Conservation (phyloP, 2,113 vertebrate species). For the Boleophthalmus pectinirostris region DNA sequence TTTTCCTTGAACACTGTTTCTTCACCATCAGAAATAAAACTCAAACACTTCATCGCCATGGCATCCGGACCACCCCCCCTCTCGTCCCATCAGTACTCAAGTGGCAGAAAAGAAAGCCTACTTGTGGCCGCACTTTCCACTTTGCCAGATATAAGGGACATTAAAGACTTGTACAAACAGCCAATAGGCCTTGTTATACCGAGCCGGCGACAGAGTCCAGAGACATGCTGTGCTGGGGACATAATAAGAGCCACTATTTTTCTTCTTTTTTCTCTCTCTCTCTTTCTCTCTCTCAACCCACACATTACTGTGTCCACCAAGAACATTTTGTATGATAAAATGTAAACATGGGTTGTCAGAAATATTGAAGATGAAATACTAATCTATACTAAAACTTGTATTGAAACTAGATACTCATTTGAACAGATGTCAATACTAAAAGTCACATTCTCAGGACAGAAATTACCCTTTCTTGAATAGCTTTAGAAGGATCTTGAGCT, state of each 20-base stretch:
- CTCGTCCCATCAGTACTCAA: slow-evolving; percentile 21
- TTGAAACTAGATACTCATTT: too few relatives aligned
- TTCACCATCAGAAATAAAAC: slow-evolving; percentile 17
- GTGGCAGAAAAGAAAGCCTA: slow-evolving; percentile 19
- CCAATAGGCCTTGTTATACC: slow-evolving; percentile 48
- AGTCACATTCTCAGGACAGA: too few relatives aligned
- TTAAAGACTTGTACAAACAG: slow-evolving; percentile 49
- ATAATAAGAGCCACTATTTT: slow-evolving; percentile 50
- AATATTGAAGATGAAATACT: too few relatives aligned
- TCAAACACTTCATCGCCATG: slow-evolving; percentile 21
- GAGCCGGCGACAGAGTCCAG: slow-evolving; percentile 33
- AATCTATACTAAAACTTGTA: too few relatives aligned
- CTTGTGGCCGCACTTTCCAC: slow-evolving; percentile 28
- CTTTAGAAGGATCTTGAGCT: too few relatives aligned
- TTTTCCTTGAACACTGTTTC: background rate
- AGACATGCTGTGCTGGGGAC: slow-evolving; percentile 45
- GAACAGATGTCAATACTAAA: too few relatives aligned
- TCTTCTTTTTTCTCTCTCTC: slow-evolving; percentile 19
- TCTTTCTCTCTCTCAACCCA: slow-evolving; percentile 40
- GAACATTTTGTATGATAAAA: slow-evolving; percentile 47
- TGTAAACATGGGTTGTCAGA: background rate
- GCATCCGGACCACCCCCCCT: slow-evolving; percentile 16
- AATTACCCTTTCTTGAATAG: too few relatives aligned
- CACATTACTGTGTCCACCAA: slow-evolving; percentile 62
- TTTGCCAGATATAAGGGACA: slow-evolving; percentile 37